These are phyloP conservation scores for Alentia gelatinosa DNA, from an alignment of 2,888 invertebrate species.

Conservation along the genomic window DNA sequence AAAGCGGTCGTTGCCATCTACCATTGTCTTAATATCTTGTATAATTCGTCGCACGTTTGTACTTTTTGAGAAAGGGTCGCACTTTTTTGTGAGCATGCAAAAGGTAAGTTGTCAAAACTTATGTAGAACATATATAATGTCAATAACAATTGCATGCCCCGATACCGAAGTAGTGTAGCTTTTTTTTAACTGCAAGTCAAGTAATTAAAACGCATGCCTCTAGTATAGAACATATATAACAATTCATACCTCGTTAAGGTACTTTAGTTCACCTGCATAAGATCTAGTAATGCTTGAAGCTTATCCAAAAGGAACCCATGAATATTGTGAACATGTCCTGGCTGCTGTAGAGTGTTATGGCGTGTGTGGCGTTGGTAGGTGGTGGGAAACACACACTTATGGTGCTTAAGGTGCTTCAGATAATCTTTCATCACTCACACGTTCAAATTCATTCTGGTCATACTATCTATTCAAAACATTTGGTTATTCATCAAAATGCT, in stretches of 20 bases:
- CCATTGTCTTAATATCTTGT: background rate
- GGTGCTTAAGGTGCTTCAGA: too few relatives aligned
- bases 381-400: background rate
- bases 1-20: slow-evolving; percentile 26
- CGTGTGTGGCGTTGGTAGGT: background rate
- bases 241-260: background rate
- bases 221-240: background rate
- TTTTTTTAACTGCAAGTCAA: background rate
- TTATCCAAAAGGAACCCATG: background rate
- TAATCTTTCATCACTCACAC: too few relatives aligned
- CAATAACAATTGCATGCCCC: background rate
- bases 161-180: background rate
- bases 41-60: background rate
- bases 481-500: too few relatives aligned
- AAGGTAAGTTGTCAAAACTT: background rate
- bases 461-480: too few relatives aligned
- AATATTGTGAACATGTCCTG: background rate
- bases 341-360: background rate
- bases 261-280: background rate
- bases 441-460: too few relatives aligned
- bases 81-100: background rate
- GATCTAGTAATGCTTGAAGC: background rate
- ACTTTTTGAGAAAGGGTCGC: background rate
- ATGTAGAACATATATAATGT: background rate
- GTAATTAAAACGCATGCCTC: background rate